These are phyloP conservation scores for Catocala nupta DNA, from an alignment of 2,888 invertebrate species.

Conservation along the genomic window DNA sequence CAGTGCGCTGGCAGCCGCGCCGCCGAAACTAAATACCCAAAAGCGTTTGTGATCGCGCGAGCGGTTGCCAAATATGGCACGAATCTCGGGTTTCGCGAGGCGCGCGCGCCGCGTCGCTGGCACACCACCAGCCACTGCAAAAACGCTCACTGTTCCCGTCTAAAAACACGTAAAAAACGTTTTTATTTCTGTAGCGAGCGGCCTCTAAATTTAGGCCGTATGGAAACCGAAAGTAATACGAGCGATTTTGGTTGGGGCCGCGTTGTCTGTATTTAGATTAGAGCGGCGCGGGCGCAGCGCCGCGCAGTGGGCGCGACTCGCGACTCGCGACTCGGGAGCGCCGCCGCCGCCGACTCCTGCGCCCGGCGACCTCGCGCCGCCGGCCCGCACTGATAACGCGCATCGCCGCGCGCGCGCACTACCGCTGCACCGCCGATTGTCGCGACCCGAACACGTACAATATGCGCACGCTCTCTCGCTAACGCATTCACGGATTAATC, in stretches of 20 bases:
- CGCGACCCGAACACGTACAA: constrained; percentile 14
- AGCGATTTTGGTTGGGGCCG: constrained; percentile 83
- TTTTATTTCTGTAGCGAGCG: constrained; percentile 85
- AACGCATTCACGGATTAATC: constrained; percentile 11
- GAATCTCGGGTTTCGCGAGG: constrained; percentile 84
- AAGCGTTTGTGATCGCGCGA: constrained; percentile 73
- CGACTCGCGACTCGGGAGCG: constrained; percentile 44
- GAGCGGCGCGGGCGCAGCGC: constrained; percentile 67
- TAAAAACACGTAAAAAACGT: constrained; percentile 85
- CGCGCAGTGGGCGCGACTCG: constrained; percentile 54
- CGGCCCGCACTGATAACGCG: constrained; percentile 17
- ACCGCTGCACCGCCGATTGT: not conserved
- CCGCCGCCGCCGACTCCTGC: constrained; percentile 21
- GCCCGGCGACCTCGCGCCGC: constrained; percentile 38
- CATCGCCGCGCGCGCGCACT: not conserved
- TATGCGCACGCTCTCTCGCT: constrained; percentile 21
- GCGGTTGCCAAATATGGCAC: constrained; percentile 84
- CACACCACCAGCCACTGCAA: constrained; percentile 74
- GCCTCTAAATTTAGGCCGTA: constrained; percentile 86
- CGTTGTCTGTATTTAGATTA: constrained; percentile 86
- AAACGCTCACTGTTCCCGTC: constrained; percentile 80
- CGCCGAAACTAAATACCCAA: constrained; percentile 83
- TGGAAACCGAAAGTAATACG: constrained; percentile 85
- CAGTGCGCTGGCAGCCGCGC: constrained; percentile 57
- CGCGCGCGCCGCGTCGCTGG: constrained; percentile 67